Percentiles rank a stretch among this genome's conserved stretches.
phyloP scores from a whole-genome alignment of 2,888 invertebrate species.

The Rhagium mordax region DNA sequence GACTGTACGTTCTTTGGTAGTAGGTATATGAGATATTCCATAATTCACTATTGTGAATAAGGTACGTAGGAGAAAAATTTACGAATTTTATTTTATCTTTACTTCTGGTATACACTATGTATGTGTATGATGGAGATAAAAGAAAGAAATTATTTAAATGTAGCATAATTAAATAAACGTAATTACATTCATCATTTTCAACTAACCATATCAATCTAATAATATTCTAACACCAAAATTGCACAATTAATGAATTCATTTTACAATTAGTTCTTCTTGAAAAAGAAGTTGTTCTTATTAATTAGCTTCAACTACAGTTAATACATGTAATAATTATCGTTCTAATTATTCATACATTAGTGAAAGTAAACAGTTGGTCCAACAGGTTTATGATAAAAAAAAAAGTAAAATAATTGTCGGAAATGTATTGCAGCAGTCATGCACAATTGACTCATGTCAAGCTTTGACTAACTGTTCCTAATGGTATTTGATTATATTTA shows the following conservation, averaged over 20 bases:
- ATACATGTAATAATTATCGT: neutral
- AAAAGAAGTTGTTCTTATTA: neutral
- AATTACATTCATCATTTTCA: neutral
- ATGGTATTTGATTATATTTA: slow-evolving; percentile 4
- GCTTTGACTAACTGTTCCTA: slow-evolving; percentile 3
- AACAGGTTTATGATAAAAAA: neutral
- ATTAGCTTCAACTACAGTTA: neutral
- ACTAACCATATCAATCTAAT: neutral
- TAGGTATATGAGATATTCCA: too few species aligned
- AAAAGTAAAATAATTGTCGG: slow-evolving; percentile 8
- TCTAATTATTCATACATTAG: slow-evolving; percentile 12
- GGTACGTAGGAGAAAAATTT: too few species aligned
- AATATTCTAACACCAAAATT: neutral
- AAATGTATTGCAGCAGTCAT: slow-evolving; percentile 13
- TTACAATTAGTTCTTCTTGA: neutral
- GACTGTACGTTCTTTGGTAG: too few species aligned
- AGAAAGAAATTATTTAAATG: too few species aligned
- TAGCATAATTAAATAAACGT: neutral
- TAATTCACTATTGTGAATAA: too few species aligned
- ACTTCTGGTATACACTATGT: too few species aligned
- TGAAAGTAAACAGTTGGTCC: slow-evolving; percentile 16
- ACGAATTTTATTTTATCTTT: too few species aligned
- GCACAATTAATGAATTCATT: neutral
- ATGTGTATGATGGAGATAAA: too few species aligned
- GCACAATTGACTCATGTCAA: slow-evolving; percentile 18